These are phyloP conservation scores for Lamellibrachia luymesi DNA, from an alignment of 1,140 invertebrate species.

Conservation along the genomic window DNA sequence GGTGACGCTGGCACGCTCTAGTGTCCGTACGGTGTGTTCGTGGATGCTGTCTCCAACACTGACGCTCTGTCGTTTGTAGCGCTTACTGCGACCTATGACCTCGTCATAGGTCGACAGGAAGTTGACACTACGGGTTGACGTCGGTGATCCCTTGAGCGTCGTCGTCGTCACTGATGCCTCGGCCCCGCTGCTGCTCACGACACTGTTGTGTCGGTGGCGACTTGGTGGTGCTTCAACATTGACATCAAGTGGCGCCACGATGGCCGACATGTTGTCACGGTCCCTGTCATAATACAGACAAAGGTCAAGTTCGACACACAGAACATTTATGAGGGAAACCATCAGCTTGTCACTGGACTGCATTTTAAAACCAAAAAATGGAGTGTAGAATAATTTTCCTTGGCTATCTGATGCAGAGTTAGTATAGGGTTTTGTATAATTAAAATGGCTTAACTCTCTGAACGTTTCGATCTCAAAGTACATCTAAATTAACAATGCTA, in stretches of 20 bases:
- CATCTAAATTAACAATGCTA: no score
- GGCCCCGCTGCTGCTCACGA: slow-evolving; percentile 8
- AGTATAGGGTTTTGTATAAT: no score
- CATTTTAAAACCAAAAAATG: neutral
- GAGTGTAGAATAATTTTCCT: no score
- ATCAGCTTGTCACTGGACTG: no score
- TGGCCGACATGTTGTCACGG: slow-evolving; percentile 17
- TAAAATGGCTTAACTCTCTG: no score
- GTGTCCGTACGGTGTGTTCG: slow-evolving; percentile 16
- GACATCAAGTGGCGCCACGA: slow-evolving; percentile 11
- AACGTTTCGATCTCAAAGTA: no score
- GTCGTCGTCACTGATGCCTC: neutral
- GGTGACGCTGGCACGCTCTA: slow-evolving; percentile 24
- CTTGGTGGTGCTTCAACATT: neutral
- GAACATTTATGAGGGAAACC: neutral
- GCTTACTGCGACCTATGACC: slow-evolving; percentile 1
- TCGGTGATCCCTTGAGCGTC: neutral
- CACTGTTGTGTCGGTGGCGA: slow-evolving; percentile 7
- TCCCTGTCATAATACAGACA: neutral
- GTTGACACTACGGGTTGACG: slow-evolving; percentile 11
- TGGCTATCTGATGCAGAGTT: no score
- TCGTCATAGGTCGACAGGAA: neutral
- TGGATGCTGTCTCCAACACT: slow-evolving; percentile 30
- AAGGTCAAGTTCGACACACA: neutral
- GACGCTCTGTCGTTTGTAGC: slow-evolving; percentile 26